A percentile compares a stretch with the other conserved stretches of the same genome.
These are phyloP conservation scores for Heterotis niloticus DNA, from an alignment of 2,113 vertebrate genomes.

Conservation along the genomic window DNA sequence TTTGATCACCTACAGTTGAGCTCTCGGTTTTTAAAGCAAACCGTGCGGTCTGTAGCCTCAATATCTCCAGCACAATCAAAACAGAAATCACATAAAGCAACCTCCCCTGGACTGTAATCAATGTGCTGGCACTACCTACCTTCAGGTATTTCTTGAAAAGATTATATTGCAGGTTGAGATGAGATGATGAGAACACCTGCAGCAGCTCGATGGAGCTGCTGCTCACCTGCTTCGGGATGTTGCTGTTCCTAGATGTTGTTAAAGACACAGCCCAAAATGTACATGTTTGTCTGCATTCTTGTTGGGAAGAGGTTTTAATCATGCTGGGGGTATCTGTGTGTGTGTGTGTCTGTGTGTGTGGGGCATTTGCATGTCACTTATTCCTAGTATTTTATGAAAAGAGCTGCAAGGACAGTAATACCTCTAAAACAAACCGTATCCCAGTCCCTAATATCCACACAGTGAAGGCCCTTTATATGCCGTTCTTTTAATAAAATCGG, in stretches of 20 bases:
- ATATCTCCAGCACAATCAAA: background rate
- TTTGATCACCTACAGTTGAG: background rate
- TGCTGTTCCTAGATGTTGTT: background rate
- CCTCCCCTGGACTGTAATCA: background rate
- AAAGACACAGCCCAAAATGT: background rate
- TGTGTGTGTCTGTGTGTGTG: constrained; percentile 19
- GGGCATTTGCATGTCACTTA: background rate
- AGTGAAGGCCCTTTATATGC: no score
- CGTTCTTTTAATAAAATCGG: no score
- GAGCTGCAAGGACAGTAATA: background rate
- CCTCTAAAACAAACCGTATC: background rate
- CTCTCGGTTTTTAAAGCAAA: background rate
- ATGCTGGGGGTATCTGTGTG: constrained; percentile 27
- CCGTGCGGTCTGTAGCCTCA: background rate
- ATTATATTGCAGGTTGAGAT: background rate
- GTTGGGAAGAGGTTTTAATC: no score
- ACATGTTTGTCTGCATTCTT: no score
- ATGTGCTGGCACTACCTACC: background rate
- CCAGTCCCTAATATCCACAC: no score
- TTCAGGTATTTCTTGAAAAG: no score
- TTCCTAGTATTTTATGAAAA: background rate
- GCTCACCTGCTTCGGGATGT: background rate
- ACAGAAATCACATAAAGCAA: constrained; percentile 4
- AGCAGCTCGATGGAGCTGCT: constrained; percentile 13
- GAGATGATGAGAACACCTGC: background rate